Conservation (phyloP, 2,797 vertebrate species). For the Lagocephalus sceleratus region DNA sequence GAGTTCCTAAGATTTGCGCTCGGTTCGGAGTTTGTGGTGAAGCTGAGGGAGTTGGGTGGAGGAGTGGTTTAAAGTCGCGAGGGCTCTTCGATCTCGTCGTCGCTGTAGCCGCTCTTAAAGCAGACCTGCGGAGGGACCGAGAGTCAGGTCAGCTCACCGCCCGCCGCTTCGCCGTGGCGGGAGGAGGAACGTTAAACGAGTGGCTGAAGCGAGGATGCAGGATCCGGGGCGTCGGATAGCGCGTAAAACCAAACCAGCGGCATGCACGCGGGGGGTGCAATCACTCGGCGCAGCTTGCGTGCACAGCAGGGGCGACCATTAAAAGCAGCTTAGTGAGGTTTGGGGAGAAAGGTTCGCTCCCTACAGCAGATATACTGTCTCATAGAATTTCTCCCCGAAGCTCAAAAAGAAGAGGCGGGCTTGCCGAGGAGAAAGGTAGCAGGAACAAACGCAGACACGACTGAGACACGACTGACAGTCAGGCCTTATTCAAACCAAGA, state of each 20-base stretch:
- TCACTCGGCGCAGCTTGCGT: too few relatives aligned
- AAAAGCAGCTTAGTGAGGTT: too few relatives aligned
- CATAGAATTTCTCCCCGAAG: background rate
- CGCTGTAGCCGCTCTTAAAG: constrained; percentile 81
- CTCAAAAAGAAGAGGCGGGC: constrained; percentile 9
- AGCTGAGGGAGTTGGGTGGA: constrained; percentile 54
- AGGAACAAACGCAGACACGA: constrained; percentile 4
- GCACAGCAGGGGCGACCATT: too few relatives aligned
- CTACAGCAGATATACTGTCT: background rate
- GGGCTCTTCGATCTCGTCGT: constrained; percentile 80
- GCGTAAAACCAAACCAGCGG: too few relatives aligned
- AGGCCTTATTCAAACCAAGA: constrained; percentile 35
- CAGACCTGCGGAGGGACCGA: constrained; percentile 80
- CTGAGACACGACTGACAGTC: background rate
- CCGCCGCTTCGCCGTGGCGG: background rate
- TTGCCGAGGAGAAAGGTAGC: background rate
- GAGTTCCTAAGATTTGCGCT: constrained; percentile 76
- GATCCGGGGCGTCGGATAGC: too few relatives aligned
- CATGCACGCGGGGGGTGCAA: too few relatives aligned
- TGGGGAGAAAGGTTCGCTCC: too few relatives aligned
- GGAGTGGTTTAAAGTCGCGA: constrained; percentile 81
- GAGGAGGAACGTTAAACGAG: background rate
- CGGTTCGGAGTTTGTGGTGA: constrained; percentile 69
- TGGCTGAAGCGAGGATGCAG: background rate
- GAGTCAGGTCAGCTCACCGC: constrained; percentile 27